phyloP scores from a whole-genome alignment of 1,140 invertebrate genomes.

The Diorhabda sublineata region DNA sequence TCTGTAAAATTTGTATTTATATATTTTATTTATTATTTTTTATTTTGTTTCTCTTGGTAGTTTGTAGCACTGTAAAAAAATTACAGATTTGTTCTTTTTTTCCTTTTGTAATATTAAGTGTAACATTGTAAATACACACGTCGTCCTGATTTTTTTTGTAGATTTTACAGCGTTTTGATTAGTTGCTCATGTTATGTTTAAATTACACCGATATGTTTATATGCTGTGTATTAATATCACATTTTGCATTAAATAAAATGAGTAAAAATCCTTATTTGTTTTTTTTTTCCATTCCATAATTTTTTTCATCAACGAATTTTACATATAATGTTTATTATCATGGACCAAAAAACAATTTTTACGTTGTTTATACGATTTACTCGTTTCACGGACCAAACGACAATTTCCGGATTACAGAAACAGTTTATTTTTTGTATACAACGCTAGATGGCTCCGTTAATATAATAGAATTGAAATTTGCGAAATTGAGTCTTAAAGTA shows the following conservation, averaged over 20 bases:
- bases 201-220: slow-evolving; percentile 30
- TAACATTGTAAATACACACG: slow-evolving; percentile 32
- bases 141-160: slow-evolving; percentile 20
- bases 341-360: too few species aligned
- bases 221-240: slow-evolving; percentile 33
- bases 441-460: too few species aligned
- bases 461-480: too few species aligned
- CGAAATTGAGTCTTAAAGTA: too few species aligned
- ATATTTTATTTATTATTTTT: slow-evolving; percentile 35
- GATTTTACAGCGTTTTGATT: slow-evolving; percentile 25
- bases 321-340: too few species aligned
- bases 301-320: too few species aligned
- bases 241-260: slow-evolving; percentile 39
- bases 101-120: slow-evolving; percentile 23
- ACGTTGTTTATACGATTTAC: too few species aligned
- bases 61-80: slow-evolving; percentile 30
- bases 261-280: not conserved
- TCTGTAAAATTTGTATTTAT: slow-evolving; percentile 8
- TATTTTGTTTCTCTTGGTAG: slow-evolving; percentile 28
- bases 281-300: not conserved
- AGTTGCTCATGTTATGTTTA: slow-evolving; percentile 35
- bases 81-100: slow-evolving; percentile 21
- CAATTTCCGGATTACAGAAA: too few species aligned
- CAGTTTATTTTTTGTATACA: too few species aligned
- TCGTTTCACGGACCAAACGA: too few species aligned